These are phyloP conservation scores for Melipona beecheii DNA, from an alignment of 2,888 invertebrate genomes.

Conservation along the genomic window DNA sequence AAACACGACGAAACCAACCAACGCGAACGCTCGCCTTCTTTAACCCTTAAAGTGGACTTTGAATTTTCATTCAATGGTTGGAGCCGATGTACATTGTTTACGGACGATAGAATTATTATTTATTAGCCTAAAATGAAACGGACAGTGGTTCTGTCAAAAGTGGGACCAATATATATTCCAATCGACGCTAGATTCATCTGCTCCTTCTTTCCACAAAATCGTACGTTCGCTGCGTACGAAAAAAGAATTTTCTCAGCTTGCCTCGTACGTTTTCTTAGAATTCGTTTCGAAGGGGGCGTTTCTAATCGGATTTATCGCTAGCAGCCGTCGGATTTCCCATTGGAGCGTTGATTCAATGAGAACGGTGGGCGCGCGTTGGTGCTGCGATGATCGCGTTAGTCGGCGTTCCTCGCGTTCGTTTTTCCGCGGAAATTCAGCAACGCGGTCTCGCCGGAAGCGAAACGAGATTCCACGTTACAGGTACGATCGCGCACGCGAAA, in stretches of 20 bases:
- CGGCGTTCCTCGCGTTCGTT: not conserved
- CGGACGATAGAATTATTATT: no score
- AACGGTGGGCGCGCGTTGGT: not conserved
- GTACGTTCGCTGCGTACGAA: not conserved
- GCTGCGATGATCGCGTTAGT: constrained; percentile 2
- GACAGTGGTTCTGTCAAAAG: no score
- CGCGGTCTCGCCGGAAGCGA: not conserved
- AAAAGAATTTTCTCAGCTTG: not conserved
- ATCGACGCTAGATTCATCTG: not conserved
- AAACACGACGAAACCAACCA: constrained; percentile 49
- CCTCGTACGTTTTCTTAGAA: not conserved
- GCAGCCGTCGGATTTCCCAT: not conserved
- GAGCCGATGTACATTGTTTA: no score
- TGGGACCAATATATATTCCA: no score
- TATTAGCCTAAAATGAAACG: no score
- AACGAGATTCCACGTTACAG: not conserved
- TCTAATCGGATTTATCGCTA: not conserved
- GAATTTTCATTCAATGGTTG: no score
- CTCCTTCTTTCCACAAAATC: not conserved
- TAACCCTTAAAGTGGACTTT: not conserved
- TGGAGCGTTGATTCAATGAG: not conserved
- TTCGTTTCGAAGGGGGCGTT: not conserved
- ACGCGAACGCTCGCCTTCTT: constrained; percentile 26
- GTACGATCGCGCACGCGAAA: constrained; percentile 18
- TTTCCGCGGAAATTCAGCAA: constrained; percentile 5